phyloP scores from a whole-genome alignment of 2,113 vertebrate species.

The Neoarius graeffei region DNA sequence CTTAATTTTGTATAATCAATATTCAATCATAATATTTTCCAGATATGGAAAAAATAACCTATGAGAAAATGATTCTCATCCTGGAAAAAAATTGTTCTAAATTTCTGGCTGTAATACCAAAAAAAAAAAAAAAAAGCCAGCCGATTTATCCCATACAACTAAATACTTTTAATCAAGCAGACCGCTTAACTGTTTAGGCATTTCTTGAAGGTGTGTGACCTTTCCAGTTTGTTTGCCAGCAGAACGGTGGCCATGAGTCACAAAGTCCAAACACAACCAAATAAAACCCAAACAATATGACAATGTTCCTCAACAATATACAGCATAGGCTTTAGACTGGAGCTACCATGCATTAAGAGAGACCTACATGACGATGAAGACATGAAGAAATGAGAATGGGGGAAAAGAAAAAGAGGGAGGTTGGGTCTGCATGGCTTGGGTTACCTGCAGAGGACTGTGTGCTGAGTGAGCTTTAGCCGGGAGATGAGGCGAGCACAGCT shows the following conservation, averaged over 20 bases:
- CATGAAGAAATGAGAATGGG: constrained; percentile 33
- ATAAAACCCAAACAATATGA: background rate
- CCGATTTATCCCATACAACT: background rate
- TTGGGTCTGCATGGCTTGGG: constrained; percentile 29
- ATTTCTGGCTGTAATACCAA: background rate
- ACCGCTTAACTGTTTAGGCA: background rate
- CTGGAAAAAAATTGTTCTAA: too few species aligned
- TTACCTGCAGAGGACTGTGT: constrained; percentile 70
- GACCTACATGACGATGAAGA: background rate
- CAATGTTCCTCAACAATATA: background rate
- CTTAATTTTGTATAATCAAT: background rate
- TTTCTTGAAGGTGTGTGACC: background rate
- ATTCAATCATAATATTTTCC: background rate
- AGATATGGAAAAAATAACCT: background rate
- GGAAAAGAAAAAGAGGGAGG: constrained; percentile 20
- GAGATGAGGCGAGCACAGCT: constrained; percentile 74
- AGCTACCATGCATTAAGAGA: constrained; percentile 5
- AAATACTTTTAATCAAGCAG: too few species aligned
- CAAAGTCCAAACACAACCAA: constrained; percentile 13
- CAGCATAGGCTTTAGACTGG: background rate
- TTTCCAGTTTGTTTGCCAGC: background rate
- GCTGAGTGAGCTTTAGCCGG: constrained; percentile 64
- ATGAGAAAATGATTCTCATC: background rate
- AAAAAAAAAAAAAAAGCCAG: background rate
- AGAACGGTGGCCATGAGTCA: background rate